Percentiles rank a stretch among this genome's conserved stretches.
Conservation (phyloP, 30 jellyfish, hydroid and myxozoan species). For the Aurelia sp. region DNA sequence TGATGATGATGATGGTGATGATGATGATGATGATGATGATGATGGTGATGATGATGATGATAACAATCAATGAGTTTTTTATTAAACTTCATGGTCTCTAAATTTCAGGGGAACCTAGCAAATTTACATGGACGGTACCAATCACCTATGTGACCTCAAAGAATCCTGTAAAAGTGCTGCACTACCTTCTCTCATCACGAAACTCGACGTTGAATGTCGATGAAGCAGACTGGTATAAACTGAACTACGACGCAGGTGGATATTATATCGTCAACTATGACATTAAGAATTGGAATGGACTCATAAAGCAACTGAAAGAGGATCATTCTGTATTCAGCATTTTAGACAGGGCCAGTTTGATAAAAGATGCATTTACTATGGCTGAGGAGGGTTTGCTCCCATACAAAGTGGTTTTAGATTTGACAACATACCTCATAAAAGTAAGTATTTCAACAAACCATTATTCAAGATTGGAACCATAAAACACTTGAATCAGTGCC, state of each 20-base stretch:
- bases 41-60: too few relatives aligned
- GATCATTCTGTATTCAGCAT: constrained; percentile 69
- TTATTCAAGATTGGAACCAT: constrained; percentile 17
- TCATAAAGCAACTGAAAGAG: constrained; percentile 39
- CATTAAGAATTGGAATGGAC: constrained; percentile 50
- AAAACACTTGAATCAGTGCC: constrained; percentile 53
- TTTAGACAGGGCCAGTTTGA: constrained; percentile 79
- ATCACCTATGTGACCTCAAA: constrained; percentile 58
- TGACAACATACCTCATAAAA: constrained; percentile 55
- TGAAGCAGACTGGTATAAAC: constrained; percentile 57
- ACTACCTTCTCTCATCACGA: constrained; percentile 36
- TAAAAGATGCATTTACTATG: constrained; percentile 84
- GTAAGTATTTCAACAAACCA: constrained; percentile 7
- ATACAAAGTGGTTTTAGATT: constrained; percentile 48
- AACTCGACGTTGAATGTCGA: constrained; percentile 25
- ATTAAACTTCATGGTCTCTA: too few relatives aligned
- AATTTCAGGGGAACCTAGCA: constrained; percentile 20
- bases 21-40: too few relatives aligned
- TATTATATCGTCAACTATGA: constrained; percentile 80
- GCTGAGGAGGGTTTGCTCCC: constrained; percentile 74
- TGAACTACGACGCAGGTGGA: constrained; percentile 71
- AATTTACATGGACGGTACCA: constrained; percentile 81
- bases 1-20: too few relatives aligned
- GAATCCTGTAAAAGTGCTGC: constrained; percentile 10
- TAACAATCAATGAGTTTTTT: too few relatives aligned